Evolutionary conservation across 1,140 invertebrate species (phyloP), one percentile per base, ranked within the genome.

Genomic region (Hylyphantes graminicola): DNA sequence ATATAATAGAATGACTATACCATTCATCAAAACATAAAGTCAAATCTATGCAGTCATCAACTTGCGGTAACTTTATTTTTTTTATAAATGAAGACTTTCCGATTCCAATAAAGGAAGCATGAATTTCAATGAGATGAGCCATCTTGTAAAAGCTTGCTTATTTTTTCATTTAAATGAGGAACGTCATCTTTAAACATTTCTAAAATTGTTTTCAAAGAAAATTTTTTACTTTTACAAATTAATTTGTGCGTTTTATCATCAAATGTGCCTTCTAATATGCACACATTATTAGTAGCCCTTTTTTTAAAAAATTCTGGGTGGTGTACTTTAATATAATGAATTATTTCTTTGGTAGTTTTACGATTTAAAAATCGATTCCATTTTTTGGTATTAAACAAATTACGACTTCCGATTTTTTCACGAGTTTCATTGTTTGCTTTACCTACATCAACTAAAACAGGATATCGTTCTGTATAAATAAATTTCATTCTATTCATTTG

Each of bases 381-480:
- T 79, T 79, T 79, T 11, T 68, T 79, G 48, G 67, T 54, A 19
- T 68, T 79, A 15, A 79, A 55, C 8, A 54, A 8, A 4, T 79
- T 51, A n/a, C 12, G 11, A 3, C 35, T 35, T 21, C 50, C 50
- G 9, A 67, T 78, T 21, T 67, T 51, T 53, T 65, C 61, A 19
- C 76, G 0, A 5, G 54, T 48, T 2, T 53, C 35, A 21, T 17
- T 53, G 54, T 77, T 77, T 77, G 35, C 50, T 35, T 57, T 68
- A 6, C 77, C 77, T 6, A 79, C 17, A 57, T 68, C 64, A 15
- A 68, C 51, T 17, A 79, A 63, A 6, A 79, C 64, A 2, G 77
- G 51, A 79, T 79, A 54, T n/a, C n/a, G 10, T 57, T 79, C 77
- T 4, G 77, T 68, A 51, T 79, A 57, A 35, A 79, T 63, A 68